Evolutionary conservation across 2,797 vertebrate genomes (phyloP), one percentile per base, ranked within the genome.

Genomic region (Xyrichtys novacula): DNA sequence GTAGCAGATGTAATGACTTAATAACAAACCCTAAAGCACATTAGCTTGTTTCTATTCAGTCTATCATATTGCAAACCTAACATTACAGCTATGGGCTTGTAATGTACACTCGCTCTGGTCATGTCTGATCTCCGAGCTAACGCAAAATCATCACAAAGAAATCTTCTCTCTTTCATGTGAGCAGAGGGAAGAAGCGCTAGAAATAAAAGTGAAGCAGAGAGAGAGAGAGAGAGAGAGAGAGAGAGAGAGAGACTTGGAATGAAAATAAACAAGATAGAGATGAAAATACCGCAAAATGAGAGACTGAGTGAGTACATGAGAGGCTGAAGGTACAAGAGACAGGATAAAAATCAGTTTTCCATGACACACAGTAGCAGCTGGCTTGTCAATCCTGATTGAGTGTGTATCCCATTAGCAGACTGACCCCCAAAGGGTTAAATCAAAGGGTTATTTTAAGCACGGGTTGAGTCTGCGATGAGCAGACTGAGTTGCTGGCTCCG

Each of bases 391-490:
- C 76, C 74, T 60, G 76, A 81, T 65, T 57, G 74, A 80, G 60
- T 22, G 62, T 53, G 74, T 64, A 83, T 88, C 86, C 75, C 70
- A 72, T 89, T 86, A 90, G 84, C 78, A 61, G 71, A 34, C 67
- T 78, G 84, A 87, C 81, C 76, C 69, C 57, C 38, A 78, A 86
- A 85, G 85, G 80, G 92, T 94, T 92, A 90, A 93, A 91, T 74
- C 65, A 82, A 87, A 91, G 63, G 76, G 87, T 85, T 92, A 93
- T 93, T 93, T 94, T 90, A 89, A 85, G 88, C 71, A 74, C 58
- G 9, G 64, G 71, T 69, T 74, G 81, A 83, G 84, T 88, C 75
- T 83, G 84, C 66, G 28, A 75, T 80, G 78, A 82, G 80, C 80
- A 77, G 80, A 85, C 34, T 68, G 81, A 71, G 82, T 80, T 78